A percentile compares a stretch with the other conserved stretches of the same genome.
Evolutionary conservation across 2,888 invertebrate genomes (phyloP).

Genomic region (Bugula neritina): DNA sequence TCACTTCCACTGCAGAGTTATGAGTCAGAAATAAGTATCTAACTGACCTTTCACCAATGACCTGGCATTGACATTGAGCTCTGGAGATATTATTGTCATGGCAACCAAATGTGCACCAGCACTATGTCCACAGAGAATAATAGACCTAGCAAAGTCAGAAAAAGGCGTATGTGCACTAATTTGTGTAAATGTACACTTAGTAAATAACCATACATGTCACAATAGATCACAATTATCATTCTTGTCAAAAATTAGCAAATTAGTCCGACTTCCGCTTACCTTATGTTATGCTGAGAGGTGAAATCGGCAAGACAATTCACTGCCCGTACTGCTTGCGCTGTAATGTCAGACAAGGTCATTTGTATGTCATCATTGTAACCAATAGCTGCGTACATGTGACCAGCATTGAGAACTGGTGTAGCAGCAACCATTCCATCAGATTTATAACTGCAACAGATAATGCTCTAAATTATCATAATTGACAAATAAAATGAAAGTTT

Average conservation of each 20-base stretch:
- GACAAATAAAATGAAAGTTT: not conserved
- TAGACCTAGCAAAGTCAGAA: not conserved
- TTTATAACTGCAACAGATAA: not conserved
- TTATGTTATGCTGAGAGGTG: not conserved
- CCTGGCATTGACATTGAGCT: not conserved
- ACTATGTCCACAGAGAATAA: constrained; percentile 1
- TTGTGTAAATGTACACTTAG: too few species aligned
- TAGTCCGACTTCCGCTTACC: too few species aligned
- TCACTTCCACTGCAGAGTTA: too few species aligned
- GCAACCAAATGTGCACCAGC: constrained; percentile 15
- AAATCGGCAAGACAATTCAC: not conserved
- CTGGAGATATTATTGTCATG: not conserved
- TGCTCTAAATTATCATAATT: too few species aligned
- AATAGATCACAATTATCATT: too few species aligned
- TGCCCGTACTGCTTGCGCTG: not conserved
- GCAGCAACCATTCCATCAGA: not conserved
- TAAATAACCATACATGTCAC: too few species aligned
- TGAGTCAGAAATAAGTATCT: too few species aligned
- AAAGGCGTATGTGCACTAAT: too few species aligned
- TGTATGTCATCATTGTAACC: not conserved
- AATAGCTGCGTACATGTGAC: not conserved
- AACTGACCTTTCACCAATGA: constrained; percentile 1
- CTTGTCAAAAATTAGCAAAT: too few species aligned
- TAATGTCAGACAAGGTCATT: not conserved
- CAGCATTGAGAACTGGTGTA: not conserved